phyloP scores from a whole-genome alignment of 2,797 vertebrate species.

The Epinephelus awoara region DNA sequence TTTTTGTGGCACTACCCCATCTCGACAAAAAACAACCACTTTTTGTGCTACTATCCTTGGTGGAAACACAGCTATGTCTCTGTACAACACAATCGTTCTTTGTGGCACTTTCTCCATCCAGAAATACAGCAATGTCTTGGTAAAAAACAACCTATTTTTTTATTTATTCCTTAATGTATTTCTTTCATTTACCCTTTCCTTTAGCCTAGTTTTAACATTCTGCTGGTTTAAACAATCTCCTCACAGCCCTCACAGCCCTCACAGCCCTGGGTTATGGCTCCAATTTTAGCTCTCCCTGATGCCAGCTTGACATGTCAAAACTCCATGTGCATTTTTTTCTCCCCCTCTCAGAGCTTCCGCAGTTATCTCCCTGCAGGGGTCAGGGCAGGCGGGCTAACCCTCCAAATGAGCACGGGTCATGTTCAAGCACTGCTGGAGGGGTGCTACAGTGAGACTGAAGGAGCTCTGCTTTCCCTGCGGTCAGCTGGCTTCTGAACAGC shows the following conservation, averaged over 20 bases:
- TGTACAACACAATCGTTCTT: too few relatives aligned
- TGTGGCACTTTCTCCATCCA: too few relatives aligned
- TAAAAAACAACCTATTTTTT: too few relatives aligned
- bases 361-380: slow-evolving; percentile 14
- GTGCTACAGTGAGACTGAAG: slow-evolving; percentile 13
- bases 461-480: slow-evolving; percentile 5
- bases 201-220: slow-evolving; percentile 7
- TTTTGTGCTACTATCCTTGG: too few relatives aligned
- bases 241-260: neutral
- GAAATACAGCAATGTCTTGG: too few relatives aligned
- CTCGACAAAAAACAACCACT: too few relatives aligned
- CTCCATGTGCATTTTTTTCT: neutral
- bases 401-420: slow-evolving; percentile 33
- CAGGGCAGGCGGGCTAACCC: slow-evolving; percentile 16
- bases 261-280: slow-evolving; percentile 2
- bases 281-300: slow-evolving; percentile 23
- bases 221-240: neutral
- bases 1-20: too few relatives aligned
- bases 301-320: slow-evolving; percentile 40
- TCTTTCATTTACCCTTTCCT: too few relatives aligned
- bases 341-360: slow-evolving; percentile 6
- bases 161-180: too few relatives aligned
- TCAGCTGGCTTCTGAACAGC: neutral
- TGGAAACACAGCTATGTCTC: too few relatives aligned
- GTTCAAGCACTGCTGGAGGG: slow-evolving; percentile 25